Conservation (phyloP, 1,140 invertebrate genomes). For the Drosophila guanche region DNA sequence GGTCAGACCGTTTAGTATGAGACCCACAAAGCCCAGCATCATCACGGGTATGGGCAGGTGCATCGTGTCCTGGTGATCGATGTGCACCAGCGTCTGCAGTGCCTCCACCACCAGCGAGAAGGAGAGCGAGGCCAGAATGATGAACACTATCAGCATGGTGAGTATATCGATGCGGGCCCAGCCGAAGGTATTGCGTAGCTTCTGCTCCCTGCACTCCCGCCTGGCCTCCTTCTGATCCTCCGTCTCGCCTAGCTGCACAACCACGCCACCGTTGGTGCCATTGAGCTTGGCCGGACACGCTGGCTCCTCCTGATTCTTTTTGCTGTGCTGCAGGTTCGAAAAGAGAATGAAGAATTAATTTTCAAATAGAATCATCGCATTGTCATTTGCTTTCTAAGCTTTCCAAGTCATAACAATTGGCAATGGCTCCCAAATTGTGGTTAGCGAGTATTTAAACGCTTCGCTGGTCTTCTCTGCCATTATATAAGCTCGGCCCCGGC, state of each 20-base stretch:
- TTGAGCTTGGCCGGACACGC: not conserved
- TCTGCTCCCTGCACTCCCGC: conserved; percentile 85
- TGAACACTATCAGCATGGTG: conserved; percentile 91
- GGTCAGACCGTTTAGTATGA: conserved; percentile 88
- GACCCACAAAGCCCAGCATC: conserved; percentile 87
- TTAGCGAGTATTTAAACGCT: conserved; percentile 67
- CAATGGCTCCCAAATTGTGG: conserved; percentile 39
- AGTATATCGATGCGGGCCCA: conserved; percentile 95
- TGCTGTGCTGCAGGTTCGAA: conserved; percentile 57
- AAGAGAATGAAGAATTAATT: not conserved
- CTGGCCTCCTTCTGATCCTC: conserved; percentile 60
- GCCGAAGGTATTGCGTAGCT: conserved; percentile 94
- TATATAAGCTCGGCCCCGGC: conserved; percentile 50
- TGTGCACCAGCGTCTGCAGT: conserved; percentile 91
- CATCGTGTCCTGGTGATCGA: conserved; percentile 89
- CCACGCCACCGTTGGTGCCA: conserved; percentile 24
- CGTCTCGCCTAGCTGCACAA: conserved; percentile 46
- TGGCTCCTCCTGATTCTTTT: conserved; percentile 28
- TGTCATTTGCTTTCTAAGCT: conserved; percentile 38
- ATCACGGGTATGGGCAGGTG: conserved; percentile 84
- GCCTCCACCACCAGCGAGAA: conserved; percentile 93
- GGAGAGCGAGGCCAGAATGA: conserved; percentile 92
- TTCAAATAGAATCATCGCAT: conserved; percentile 8
- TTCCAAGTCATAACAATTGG: conserved; percentile 43
- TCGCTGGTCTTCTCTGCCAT: conserved; percentile 41